Percentiles rank a stretch among this genome's conserved stretches.
These are phyloP conservation scores for Azorinus chamasolen DNA, from an alignment of 2,888 invertebrate genomes.

Conservation along the genomic window DNA sequence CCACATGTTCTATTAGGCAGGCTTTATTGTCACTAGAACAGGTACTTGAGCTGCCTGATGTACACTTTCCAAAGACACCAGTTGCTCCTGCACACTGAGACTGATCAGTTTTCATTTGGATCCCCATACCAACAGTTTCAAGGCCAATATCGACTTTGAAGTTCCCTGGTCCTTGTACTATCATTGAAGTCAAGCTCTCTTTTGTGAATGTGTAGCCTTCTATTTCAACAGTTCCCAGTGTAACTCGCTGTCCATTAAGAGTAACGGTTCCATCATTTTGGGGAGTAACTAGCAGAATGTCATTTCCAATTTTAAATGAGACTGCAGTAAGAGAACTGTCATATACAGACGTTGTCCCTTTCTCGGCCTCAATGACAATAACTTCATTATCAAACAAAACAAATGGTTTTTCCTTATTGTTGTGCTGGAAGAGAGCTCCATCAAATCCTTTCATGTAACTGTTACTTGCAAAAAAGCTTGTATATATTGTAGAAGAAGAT, in stretches of 20 bases:
- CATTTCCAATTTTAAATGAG: slow-evolving; percentile 17
- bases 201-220: slow-evolving; percentile 23
- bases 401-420: slow-evolving; percentile 34
- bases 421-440: slow-evolving; percentile 65
- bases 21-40: slow-evolving; percentile 26
- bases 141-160: slow-evolving; percentile 24
- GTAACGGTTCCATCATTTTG: slow-evolving; percentile 33
- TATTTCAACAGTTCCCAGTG: slow-evolving; percentile 19
- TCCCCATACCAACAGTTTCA: slow-evolving; percentile 15
- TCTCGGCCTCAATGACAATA: slow-evolving; percentile 43
- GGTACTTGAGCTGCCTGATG: slow-evolving; percentile 22
- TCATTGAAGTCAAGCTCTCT: not conserved
- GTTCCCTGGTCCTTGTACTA: slow-evolving; percentile 29
- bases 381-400: slow-evolving; percentile 27
- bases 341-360: slow-evolving; percentile 35
- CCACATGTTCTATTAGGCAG: slow-evolving; percentile 35
- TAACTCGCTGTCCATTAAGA: slow-evolving; percentile 24
- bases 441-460: slow-evolving; percentile 70
- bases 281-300: slow-evolving; percentile 38
- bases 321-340: slow-evolving; percentile 35
- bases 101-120: slow-evolving; percentile 23
- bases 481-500: not conserved
- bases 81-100: slow-evolving; percentile 27
- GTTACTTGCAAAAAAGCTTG: slow-evolving; percentile 36
- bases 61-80: slow-evolving; percentile 42